Percentiles rank a stretch among this genome's conserved stretches.
phyloP scores from a whole-genome alignment of 2,113 vertebrate genomes.

The Bucco capensis region DNA sequence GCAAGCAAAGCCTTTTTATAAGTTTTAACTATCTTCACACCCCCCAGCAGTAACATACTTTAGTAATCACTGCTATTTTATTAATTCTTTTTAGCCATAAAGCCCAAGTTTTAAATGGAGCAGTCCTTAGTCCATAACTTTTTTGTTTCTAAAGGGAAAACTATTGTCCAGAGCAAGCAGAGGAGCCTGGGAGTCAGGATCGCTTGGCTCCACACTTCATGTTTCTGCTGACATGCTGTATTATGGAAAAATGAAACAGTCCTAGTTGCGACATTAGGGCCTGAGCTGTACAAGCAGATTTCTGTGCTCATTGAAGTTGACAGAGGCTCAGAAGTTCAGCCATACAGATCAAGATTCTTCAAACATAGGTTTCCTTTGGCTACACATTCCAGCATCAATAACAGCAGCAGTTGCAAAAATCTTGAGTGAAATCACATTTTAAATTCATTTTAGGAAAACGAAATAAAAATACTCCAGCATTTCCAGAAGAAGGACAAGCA shows the following conservation, averaged over 20 bases:
- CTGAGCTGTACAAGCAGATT: constrained; percentile 7
- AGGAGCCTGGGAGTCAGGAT: constrained; percentile 18
- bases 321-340: constrained; percentile 4
- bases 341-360: not conserved
- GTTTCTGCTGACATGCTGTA: constrained; percentile 26
- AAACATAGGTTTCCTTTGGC: not conserved
- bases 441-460: not conserved
- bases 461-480: not conserved
- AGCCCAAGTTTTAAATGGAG: not conserved
- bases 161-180: not conserved
- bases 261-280: not conserved
- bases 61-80: not conserved
- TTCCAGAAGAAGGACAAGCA: not conserved
- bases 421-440: not conserved
- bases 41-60: not conserved
- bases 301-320: not conserved
- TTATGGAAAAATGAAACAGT: constrained; percentile 40
- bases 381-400: not conserved
- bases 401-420: not conserved
- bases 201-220: constrained; percentile 6
- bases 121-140: constrained; percentile 4
- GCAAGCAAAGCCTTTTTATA: constrained; percentile 14
- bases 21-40: not conserved
- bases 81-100: not conserved
- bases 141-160: constrained; percentile 29